Evolutionary conservation across 2,888 invertebrate genomes (phyloP), one percentile per base, ranked within the genome.

Genomic region (Cristatella mucedo): DNA sequence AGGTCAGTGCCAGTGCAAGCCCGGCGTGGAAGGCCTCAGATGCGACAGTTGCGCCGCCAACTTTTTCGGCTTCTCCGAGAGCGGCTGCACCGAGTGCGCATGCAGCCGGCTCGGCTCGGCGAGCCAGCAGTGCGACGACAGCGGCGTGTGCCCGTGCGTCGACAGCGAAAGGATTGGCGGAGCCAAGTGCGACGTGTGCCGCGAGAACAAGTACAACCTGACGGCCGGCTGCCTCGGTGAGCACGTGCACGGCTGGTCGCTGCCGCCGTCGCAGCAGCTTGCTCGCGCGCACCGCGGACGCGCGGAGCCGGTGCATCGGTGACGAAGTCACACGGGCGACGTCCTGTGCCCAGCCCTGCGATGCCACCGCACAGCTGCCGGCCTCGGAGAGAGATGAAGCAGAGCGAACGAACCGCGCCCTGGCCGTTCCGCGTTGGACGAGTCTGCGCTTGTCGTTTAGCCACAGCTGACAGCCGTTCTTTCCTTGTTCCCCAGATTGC

Each of bases 131-230:
- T 97, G 97, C 58, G 70, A 71, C 45, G 80, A 87, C 63, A 5
- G 36, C 26, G 36, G 36, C 15, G 24, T 26, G 36, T 36, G 36
- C 26, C 24, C 26, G 24, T 36, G 36, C 19, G 26, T 26, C 13
- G 36, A 36, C 18, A 18, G 26, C n/a, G 15, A 22, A 4, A 21
- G 36, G 19, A 36, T 36, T 4, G 26, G 24, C 6, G 36, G 36
- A 4, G 15, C n/a, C 4, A 22, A 18, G 4, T 36, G 36, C 26
- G 36, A 36, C 18, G 84, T 4, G 21, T 36, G 36, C 19, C 36
- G 86, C 68, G 95, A 95, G 63, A 97, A 97, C 63, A 91, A 89
- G 61, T 80, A 78, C 58, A 81, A 91, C 60, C 76, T 87, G 20
- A 81, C 85, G 46, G 77, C 79, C 41, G 89, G 87, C 13, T 69